Percentiles rank a stretch among this genome's conserved stretches.
Conservation (phyloP, 1,140 invertebrate genomes). For the Cyclina sinensis region DNA sequence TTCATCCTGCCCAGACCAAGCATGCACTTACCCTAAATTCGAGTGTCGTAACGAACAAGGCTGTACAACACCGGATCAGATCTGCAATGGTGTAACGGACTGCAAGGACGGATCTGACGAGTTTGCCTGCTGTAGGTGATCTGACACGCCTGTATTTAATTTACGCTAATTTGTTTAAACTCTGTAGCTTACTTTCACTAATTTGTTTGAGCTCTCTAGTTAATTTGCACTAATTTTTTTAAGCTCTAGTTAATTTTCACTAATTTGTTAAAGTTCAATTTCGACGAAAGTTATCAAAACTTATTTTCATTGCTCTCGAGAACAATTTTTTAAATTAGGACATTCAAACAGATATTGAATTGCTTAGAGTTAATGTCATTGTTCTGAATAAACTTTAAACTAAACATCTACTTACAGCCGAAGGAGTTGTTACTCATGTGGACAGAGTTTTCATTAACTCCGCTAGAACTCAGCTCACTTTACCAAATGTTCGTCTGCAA, state of each 20-base stretch:
- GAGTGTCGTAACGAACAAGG: neutral
- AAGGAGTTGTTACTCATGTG: neutral
- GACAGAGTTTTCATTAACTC: neutral
- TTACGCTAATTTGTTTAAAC: too few species aligned
- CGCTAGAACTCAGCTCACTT: neutral
- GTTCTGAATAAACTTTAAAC: neutral
- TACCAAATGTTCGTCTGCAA: neutral
- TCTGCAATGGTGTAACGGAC: neutral
- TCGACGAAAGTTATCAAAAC: too few species aligned
- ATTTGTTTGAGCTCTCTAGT: too few species aligned
- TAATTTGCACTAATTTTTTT: too few species aligned
- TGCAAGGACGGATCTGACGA: constrained; percentile 48
- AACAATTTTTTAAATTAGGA: too few species aligned
- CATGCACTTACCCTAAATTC: constrained; percentile 18
- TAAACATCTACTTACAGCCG: neutral
- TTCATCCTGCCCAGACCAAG: neutral
- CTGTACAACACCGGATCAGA: neutral
- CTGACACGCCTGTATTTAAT: too few species aligned
- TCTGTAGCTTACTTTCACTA: too few species aligned
- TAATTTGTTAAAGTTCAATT: too few species aligned
- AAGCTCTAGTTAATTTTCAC: too few species aligned
- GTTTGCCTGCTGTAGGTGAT: constrained; percentile 33
- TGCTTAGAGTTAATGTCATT: too few species aligned
- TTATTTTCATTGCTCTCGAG: too few species aligned
- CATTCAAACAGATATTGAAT: too few species aligned